Conservation (phyloP, 2,797 vertebrate species). For the Chaunax sp. region DNA sequence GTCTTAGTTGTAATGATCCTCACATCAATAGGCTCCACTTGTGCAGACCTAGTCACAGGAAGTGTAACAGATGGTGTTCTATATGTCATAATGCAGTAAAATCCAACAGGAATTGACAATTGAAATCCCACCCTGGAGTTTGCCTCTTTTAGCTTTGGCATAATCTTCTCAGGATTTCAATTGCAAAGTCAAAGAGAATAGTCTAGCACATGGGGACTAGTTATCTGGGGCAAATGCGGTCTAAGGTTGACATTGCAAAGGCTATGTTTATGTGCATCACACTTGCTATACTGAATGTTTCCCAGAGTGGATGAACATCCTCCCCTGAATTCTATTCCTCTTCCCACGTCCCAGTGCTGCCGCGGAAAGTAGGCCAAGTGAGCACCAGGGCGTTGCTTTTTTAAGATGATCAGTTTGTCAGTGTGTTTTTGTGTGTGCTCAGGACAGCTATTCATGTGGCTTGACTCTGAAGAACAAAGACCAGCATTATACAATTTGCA, state of each 20-base stretch:
- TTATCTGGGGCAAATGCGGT: conserved; percentile 83
- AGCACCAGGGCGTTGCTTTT: conserved; percentile 85
- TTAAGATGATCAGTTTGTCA: conserved; percentile 85
- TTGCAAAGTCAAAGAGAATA: conserved; percentile 83
- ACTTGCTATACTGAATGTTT: conserved; percentile 79
- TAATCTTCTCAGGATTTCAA: conserved; percentile 84
- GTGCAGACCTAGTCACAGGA: conserved; percentile 69
- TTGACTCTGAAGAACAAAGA: conserved; percentile 83
- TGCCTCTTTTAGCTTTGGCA: conserved; percentile 81
- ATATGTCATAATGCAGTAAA: conserved; percentile 82
- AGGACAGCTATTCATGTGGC: conserved; percentile 77
- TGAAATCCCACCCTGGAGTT: conserved; percentile 82
- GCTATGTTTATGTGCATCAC: conserved; percentile 82
- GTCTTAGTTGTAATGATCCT: conserved; percentile 61
- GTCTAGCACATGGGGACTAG: conserved; percentile 79
- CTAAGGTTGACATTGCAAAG: conserved; percentile 84
- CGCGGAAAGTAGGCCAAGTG: conserved; percentile 85
- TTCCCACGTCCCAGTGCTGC: conserved; percentile 82
- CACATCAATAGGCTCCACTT: conserved; percentile 55
- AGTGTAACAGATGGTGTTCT: conserved; percentile 78
- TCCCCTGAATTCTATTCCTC: conserved; percentile 83
- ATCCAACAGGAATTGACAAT: conserved; percentile 82
- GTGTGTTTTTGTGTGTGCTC: conserved; percentile 78
- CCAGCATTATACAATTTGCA: conserved; percentile 83
- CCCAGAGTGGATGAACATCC: conserved; percentile 81